A percentile compares a stretch with the other conserved stretches of the same genome.
Conservation (phyloP, 1,140 invertebrate species). For the Euglossa dilemma region DNA sequence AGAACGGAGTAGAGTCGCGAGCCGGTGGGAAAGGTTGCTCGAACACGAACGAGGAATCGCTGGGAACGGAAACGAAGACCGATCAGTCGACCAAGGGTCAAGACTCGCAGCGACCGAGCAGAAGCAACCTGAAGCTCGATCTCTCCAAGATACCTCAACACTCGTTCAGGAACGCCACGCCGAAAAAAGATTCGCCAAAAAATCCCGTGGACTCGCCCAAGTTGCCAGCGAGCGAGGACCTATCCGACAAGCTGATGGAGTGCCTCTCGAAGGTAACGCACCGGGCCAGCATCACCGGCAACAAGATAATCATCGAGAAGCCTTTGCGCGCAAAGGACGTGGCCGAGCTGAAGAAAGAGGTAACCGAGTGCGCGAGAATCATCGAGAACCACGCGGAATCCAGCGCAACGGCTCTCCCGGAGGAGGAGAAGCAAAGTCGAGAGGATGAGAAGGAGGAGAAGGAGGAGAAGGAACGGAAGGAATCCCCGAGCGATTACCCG, state of each 20-base stretch:
- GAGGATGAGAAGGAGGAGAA: background rate
- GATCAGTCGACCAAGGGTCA: background rate
- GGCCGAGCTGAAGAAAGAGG: conserved; percentile 62
- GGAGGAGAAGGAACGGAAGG: background rate
- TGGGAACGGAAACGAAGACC: background rate
- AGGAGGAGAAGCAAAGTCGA: background rate
- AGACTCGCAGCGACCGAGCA: conserved; percentile 57
- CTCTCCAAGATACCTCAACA: conserved; percentile 85
- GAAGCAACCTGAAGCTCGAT: conserved; percentile 86
- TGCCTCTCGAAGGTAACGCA: conserved; percentile 68
- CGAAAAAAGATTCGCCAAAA: conserved; percentile 69
- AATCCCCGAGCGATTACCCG: conserved; percentile 12
- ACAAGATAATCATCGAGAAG: conserved; percentile 74
- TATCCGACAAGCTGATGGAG: conserved; percentile 52
- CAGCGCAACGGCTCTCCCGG: background rate
- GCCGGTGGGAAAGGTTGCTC: background rate
- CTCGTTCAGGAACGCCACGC: conserved; percentile 69
- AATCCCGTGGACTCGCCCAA: conserved; percentile 15
- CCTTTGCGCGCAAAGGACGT: conserved; percentile 63
- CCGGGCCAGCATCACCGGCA: conserved; percentile 68
- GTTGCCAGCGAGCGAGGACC: conserved; percentile 13
- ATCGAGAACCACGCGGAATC: conserved; percentile 50
- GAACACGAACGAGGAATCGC: background rate
- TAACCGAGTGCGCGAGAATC: conserved; percentile 31
- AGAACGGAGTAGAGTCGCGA: conserved; percentile 6